phyloP scores from a whole-genome alignment of 2,113 vertebrate genomes.

The Phrynosoma platyrhinos region DNA sequence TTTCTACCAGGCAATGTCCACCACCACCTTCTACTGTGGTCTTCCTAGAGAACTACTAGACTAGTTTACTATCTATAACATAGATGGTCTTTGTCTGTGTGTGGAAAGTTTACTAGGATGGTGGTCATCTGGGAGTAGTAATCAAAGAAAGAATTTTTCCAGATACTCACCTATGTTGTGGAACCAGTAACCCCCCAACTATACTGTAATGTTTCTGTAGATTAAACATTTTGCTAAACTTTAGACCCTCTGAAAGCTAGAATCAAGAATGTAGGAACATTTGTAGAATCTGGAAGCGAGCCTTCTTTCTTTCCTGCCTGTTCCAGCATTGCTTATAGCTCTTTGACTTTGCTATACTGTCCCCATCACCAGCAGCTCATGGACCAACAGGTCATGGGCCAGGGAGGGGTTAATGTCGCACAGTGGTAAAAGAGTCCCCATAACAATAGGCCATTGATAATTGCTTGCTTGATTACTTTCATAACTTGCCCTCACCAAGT shows the following conservation, averaged over 20 bases:
- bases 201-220: background rate
- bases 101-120: background rate
- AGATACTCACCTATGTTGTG: too few species aligned
- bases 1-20: too few species aligned
- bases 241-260: background rate
- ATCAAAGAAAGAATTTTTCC: too few species aligned
- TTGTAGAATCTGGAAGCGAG: background rate
- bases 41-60: background rate
- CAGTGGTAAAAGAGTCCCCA: too few species aligned
- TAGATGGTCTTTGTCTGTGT: background rate
- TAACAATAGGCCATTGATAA: too few species aligned
- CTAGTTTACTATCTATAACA: background rate
- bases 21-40: background rate
- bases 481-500: too few species aligned
- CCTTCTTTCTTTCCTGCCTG: background rate
- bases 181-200: background rate
- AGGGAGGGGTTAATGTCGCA: too few species aligned
- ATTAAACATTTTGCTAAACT: background rate
- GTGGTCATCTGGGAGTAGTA: too few species aligned
- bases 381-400: too few species aligned
- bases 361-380: background rate
- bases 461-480: too few species aligned
- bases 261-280: too few species aligned
- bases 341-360: background rate
- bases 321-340: background rate